A percentile compares a stretch with the other conserved stretches of the same genome.
These are phyloP conservation scores for Cossypha caffra DNA, from an alignment of 2,797 vertebrate genomes.

Conservation along the genomic window DNA sequence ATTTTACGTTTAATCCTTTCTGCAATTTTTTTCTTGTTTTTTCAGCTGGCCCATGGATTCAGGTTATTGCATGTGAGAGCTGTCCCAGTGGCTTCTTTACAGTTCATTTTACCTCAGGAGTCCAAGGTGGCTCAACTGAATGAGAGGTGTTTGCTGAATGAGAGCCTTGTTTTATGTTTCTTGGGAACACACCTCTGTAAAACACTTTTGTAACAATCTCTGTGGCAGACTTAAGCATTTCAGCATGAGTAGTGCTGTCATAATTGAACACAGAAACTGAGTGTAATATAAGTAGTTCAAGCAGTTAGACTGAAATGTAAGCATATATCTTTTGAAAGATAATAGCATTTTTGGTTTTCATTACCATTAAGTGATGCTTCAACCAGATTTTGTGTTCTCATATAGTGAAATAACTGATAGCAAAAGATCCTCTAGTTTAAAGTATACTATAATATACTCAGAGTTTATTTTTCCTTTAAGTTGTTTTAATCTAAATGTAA, in stretches of 20 bases:
- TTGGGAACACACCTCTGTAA: not conserved
- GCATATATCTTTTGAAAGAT: slow-evolving; percentile 32
- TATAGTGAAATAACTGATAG: slow-evolving; percentile 8
- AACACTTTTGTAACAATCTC: not conserved
- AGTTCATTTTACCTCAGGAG: not conserved
- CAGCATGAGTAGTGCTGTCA: not conserved
- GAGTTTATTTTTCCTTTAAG: slow-evolving; percentile 60
- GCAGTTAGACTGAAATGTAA: slow-evolving; percentile 41
- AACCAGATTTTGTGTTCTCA: not conserved
- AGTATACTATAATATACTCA: slow-evolving; percentile 25
- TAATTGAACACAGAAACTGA: slow-evolving; percentile 22
- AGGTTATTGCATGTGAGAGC: not conserved
- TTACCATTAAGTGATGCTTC: slow-evolving; percentile 41
- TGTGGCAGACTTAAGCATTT: not conserved
- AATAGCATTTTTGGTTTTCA: slow-evolving; percentile 28
- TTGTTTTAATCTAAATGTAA: slow-evolving; percentile 56
- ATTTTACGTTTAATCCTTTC: not conserved
- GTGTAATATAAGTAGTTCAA: slow-evolving; percentile 30
- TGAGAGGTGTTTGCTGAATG: not conserved
- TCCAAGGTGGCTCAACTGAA: not conserved
- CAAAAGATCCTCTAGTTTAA: slow-evolving; percentile 47
- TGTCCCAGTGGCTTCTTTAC: not conserved
- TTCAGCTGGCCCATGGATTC: not conserved
- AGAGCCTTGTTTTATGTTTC: not conserved
- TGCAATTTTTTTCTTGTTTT: not conserved